Evolutionary conservation across 2,113 vertebrate genomes (phyloP), one percentile per base, ranked within the genome.

Genomic region (Himantopus leucocephalus): DNA sequence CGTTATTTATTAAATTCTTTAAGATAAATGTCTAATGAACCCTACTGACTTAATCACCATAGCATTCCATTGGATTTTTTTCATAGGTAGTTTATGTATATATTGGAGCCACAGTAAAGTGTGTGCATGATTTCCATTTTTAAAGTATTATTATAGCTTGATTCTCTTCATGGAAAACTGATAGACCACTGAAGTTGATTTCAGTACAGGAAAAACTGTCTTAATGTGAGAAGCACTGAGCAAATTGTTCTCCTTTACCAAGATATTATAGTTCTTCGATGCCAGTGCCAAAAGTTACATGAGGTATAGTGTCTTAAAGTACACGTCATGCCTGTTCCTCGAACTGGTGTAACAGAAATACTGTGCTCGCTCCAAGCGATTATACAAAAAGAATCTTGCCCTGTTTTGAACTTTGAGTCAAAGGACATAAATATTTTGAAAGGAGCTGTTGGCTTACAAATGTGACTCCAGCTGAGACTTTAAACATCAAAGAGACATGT

Each of bases 391-490:
- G 68, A 84, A 64, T 87, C 52, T 94, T 94, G 67, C n/a, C 75
- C 48, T 47, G 16, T 93, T 98, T 97, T 96, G 92, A 98, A 97
- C 84, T 94, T 88, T 68, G 76, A 80, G 77, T 96, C 52, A 37
- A 95, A 92, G 85, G 88, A 91, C 74, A 32, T 88, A 96, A 96
- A 96, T 93, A 91, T 95, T 97, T 95, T 96, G 91, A 96, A 95
- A 96, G 52, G 37, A 92, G 71, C 77, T 96, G 59, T 84, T 80
- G 80, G 82, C 56, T 96, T 91, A 90, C 85, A 63, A 86, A 76
- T 72, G 37, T 58, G 68, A 72, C 73, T 84, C 86, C 80, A 94
- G 82, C 77, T 89, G 92, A 96, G 95, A 83, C 64, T 93, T 95
- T 88, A 95, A 82, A 94, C 71, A 92, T 91, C 82, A 96, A 96